These are phyloP conservation scores for Ptycholaimellus sp. DNA, from an alignment of 2,888 invertebrate species.

Conservation along the genomic window DNA sequence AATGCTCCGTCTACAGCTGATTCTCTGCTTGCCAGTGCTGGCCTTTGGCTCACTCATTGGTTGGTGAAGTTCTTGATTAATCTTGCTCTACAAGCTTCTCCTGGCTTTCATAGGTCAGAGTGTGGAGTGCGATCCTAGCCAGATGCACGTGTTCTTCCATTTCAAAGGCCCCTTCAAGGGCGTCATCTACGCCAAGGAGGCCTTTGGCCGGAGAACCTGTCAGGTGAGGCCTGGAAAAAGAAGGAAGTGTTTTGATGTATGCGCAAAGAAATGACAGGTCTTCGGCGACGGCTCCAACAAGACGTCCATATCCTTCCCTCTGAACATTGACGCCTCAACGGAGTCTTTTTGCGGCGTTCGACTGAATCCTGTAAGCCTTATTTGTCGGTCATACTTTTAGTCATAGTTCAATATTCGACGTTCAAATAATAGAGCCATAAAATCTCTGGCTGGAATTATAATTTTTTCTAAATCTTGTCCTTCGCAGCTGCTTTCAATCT, in stretches of 20 bases:
- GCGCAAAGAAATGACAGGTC: background rate
- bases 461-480: background rate
- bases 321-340: background rate
- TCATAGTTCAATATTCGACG: no score
- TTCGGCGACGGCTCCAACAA: background rate
- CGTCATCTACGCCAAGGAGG: conserved; percentile 1
- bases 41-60: no score
- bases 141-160: conserved; percentile 3
- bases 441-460: background rate
- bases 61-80: no score
- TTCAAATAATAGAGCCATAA: no score
- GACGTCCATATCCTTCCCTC: background rate
- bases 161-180: conserved; percentile 1
- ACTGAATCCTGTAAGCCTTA: conserved; percentile 2
- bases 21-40: no score
- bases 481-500: no score
- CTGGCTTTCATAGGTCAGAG: background rate
- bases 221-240: no score
- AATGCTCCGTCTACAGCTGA: no score
- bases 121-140: conserved; percentile 2
- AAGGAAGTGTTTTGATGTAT: no score
- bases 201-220: background rate
- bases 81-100: no score
- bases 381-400: no score
- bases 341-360: conserved; percentile 1